Evolutionary conservation across 1,140 invertebrate genomes (phyloP), one percentile per base, ranked within the genome.

Genomic region (Drosophila sucinea): DNA sequence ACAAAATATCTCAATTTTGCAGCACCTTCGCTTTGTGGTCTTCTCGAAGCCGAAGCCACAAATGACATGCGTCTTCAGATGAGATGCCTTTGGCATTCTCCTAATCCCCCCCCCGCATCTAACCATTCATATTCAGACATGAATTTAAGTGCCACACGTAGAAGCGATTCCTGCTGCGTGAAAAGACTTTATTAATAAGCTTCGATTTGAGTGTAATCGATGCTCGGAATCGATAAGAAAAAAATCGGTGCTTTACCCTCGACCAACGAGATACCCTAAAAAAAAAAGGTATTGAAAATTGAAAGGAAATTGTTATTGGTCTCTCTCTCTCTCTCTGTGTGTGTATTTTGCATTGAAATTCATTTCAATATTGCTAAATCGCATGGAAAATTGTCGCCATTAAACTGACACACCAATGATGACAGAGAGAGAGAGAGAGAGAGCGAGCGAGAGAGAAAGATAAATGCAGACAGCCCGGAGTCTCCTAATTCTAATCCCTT

Each of bases 341-440:
- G 44, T 57, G n/a, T n/a, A 51, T 58, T 44, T 70, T 44, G 60
- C 41, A 69, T 70, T 35, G 47, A 70, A 65, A 76, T 40, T 54
- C 8, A 10, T 10, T 51, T 7, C 11, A 23, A 70, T 70, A 76
- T 76, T 70, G 62, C 10, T 44, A 62, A 77, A 77, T 77, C 54
- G 67, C 41, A 54, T 78, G 58, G 73, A 78, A 78, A 78, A 77
- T 74, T 38, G 44, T 29, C 23, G 30, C 62, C 54, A 58, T 60
- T 27, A 33, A 56, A 63, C 38, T 30, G 40, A 62, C 29, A 62
- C n/a, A 62, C 35, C 7, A 11, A 38, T 30, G 41, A 44, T 61
- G 40, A 44, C 40, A 44, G 11, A 60, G 56, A 60, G 33, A 57
- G 55, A 60, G 72, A 51, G 8, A 41, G 40, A 41, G 40, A n/a